Conservation (phyloP, 2,888 invertebrate genomes). For the Caenorhabditis zanzibari region DNA sequence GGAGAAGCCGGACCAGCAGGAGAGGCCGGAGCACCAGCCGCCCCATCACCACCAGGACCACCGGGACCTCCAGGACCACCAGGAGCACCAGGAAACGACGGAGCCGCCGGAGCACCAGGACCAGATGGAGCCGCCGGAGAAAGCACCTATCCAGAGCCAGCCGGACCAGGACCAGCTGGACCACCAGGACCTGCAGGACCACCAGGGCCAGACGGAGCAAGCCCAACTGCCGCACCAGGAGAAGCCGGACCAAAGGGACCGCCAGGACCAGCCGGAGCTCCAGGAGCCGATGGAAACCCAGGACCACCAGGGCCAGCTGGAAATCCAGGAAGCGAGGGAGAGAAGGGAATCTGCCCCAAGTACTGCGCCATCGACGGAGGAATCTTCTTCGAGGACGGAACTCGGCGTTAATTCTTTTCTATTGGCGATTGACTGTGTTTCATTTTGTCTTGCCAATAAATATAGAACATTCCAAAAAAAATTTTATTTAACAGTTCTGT, state of each 20-base stretch:
- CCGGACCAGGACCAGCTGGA: constrained; percentile 64
- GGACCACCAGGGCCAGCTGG: constrained; percentile 69
- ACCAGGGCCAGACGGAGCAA: constrained; percentile 65
- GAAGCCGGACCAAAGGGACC: constrained; percentile 66
- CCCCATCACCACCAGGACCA: constrained; percentile 73
- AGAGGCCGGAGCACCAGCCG: constrained; percentile 68
- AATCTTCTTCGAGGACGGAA: constrained; percentile 74
- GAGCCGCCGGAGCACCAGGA: constrained; percentile 65
- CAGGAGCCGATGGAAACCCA: constrained; percentile 65
- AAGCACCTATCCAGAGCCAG: constrained; percentile 57
- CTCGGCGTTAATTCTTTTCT: constrained; percentile 57
- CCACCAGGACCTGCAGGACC: constrained; percentile 67
- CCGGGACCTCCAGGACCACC: constrained; percentile 70
- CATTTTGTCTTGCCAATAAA: constrained; percentile 28
- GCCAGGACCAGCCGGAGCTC: constrained; percentile 66
- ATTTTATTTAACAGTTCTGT: constrained; percentile 21
- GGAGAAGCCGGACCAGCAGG: constrained; percentile 63
- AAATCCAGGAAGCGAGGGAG: constrained; percentile 43
- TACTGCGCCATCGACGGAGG: constrained; percentile 73
- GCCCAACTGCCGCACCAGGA: constrained; percentile 60
- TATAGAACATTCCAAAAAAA: constrained; percentile 4
- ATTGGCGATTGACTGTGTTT: constrained; percentile 5
- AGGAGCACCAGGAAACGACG: constrained; percentile 65
- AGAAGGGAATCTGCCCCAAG: constrained; percentile 61
- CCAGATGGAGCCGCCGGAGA: constrained; percentile 63